Base-by-base conservation (phyloP, 2,797 vertebrate species). In the Tokudaia muenninki region DNA sequence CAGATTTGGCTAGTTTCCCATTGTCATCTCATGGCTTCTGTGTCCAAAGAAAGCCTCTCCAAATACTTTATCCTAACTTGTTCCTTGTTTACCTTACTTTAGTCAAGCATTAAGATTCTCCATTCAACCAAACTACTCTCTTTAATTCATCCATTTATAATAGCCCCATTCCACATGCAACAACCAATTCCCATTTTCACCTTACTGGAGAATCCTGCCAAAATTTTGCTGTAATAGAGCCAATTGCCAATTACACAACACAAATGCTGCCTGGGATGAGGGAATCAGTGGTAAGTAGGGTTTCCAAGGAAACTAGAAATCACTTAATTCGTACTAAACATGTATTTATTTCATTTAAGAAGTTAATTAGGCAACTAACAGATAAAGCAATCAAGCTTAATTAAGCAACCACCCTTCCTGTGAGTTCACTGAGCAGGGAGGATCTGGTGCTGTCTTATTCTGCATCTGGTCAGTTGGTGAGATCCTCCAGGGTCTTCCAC, bases 291-390 rank as follows among this genome's bases (percentile, higher is more conserved):
- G 26, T 59, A 61, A 34, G 77, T 5, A 61, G 24, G 21, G 52
- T 78, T 41, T 78, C 29, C 17, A 47, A 63, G 50, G 57, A 87
- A 81, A 52, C 44, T 72, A 83, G 29, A 63, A 87, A 83, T 34
- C 10, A 72, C 19, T 50, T 72, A 44, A 37, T 83, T 55, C 34
- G 91, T 82, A 95, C 2, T 77, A 78, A 82, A 31, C 9, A 14
- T 31, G 17, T 13, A 87, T 87, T 86, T 90, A 75, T 77, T 94
- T 2, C 26, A 90, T 75, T 87, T 87, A 72, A 37, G 17, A 65
- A 91, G n/a, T 47, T 77, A 90, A 65, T 90, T 44, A 93, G 82
- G 29, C 34, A 77, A n/a, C 57, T 44, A 70, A 34, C 52, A 82
- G 50, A 87, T 31, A 22, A 93, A 93, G 6, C 34, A 70, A 55